These are phyloP conservation scores for Philypnodon macrostomus DNA, from an alignment of 2,797 vertebrate genomes.

Conservation along the genomic window DNA sequence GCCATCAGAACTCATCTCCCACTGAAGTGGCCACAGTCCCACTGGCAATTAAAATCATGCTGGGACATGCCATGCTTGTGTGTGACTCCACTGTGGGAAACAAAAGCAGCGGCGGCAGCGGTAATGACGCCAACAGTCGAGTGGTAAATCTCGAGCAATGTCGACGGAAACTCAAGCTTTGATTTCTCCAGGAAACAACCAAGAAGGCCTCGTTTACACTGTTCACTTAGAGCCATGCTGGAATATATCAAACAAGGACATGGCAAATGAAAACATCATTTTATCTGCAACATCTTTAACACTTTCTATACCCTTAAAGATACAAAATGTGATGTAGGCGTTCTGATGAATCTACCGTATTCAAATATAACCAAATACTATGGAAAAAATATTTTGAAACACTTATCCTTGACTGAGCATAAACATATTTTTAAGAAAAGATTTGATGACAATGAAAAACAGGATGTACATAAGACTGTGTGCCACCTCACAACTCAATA, in stretches of 20 bases:
- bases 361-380: no score
- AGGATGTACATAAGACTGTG: slow-evolving; percentile 61
- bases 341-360: neutral
- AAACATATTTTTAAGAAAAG: neutral
- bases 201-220: slow-evolving; percentile 52
- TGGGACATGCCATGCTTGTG: slow-evolving; percentile 71
- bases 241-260: slow-evolving; percentile 52
- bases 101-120: slow-evolving; percentile 58
- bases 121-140: slow-evolving; percentile 61
- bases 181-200: slow-evolving; percentile 56
- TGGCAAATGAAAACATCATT: slow-evolving; percentile 35
- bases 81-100: slow-evolving; percentile 66
- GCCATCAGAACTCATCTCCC: slow-evolving; percentile 74
- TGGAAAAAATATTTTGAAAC: no score
- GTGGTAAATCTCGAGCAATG: slow-evolving; percentile 64
- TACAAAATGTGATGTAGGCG: slow-evolving; percentile 17
- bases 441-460: slow-evolving; percentile 32
- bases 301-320: slow-evolving; percentile 23
- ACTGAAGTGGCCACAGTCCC: slow-evolving; percentile 74
- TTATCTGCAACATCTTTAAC: slow-evolving; percentile 36
- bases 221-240: slow-evolving; percentile 41
- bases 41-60: slow-evolving; percentile 82
- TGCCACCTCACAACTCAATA: slow-evolving; percentile 59
- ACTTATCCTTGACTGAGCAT: no score
- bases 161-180: slow-evolving; percentile 59